Base-by-base conservation (phyloP, 2,888 invertebrate species). In the Xestia sexstrigata region DNA sequence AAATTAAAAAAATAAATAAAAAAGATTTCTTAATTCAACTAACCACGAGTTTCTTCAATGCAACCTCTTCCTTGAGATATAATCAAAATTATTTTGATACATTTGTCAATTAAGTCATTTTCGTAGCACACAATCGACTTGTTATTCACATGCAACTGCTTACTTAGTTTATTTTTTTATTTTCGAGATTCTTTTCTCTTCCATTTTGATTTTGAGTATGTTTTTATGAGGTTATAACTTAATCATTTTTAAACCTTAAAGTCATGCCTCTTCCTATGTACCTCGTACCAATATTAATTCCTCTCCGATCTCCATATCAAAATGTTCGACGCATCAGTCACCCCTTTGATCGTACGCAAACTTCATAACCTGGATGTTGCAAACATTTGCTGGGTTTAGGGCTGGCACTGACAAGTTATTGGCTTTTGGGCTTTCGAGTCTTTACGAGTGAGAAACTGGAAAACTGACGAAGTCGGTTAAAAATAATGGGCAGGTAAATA, bases 341-440 rank as follows among this genome's bases (percentile, higher is more conserved):
- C 79, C 70, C 74, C 88, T 87, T 87, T 88, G 86, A 87, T 79
- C 79, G 84, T 73, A 76, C 74, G 75, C 70, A 82, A 81, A 82
- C 80, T 84, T 80, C 80, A 82, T 81, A 84, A 83, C 85, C 86
- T 82, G 83, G 58, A 58, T 70, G 75, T 75, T 75, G 75, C 86
- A 83, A 83, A 86, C 79, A 79, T 74, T 84, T 47, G 35, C 49
- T 62, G 69, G 55, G 0, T 2, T 20, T 82, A 84, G 85, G 83
- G 83, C 8, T 84, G 82, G 0, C 74, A 47, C 42, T 0, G 0
- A 0, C 0, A 0, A 17, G 9, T 45, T 49, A 42, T 60, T 60
- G 23, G 3, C 1, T 35, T 52, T 60, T 47, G n/a, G 20, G 13
- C 4, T 26, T 20, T 66, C 13, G 7, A 49, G 30, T 0, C 15